Percentiles rank a stretch among this genome's conserved stretches.
Conservation (phyloP, 2,888 invertebrate species). For the Trichopoda pennipes region DNA sequence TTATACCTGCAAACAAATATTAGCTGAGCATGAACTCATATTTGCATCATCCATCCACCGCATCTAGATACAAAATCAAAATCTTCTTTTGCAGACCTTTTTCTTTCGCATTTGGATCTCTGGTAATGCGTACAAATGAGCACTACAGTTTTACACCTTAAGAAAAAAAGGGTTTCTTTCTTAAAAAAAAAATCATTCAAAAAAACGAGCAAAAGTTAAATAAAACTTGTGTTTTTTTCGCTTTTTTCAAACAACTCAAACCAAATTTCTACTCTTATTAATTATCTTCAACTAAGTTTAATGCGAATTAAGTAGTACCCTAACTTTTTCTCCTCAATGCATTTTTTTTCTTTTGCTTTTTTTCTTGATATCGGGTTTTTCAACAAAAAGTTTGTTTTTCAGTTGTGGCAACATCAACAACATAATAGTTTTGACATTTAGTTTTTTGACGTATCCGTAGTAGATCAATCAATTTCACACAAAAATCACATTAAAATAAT, state of each 20-base stretch:
- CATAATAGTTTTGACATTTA: no score
- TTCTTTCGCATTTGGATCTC: conserved; percentile 21
- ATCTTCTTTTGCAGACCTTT: conserved; percentile 18
- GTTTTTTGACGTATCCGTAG: no score
- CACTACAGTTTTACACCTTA: conserved; percentile 66
- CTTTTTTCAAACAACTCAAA: conserved; percentile 23
- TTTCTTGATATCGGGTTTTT: no score
- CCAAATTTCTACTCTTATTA: conserved; percentile 51
- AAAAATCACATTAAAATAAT: no score
- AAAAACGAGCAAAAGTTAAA: conserved; percentile 19
- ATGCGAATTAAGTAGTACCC: conserved; percentile 16
- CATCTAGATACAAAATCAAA: conserved; percentile 29
- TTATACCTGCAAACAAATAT: conserved; percentile 67
- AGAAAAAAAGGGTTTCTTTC: conserved; percentile 40
- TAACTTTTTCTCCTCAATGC: no score
- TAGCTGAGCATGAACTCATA: conserved; percentile 63
- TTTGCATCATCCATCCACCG: conserved; percentile 43
- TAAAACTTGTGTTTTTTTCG: conserved; percentile 36
- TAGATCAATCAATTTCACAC: no score
- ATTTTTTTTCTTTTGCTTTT: no score
- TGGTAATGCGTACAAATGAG: conserved; percentile 67
- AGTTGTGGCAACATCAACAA: no score
- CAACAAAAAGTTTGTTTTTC: no score
- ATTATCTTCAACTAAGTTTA: conserved; percentile 14
- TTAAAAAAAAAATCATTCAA: not conserved